Percentiles rank a stretch among this genome's conserved stretches.
Evolutionary conservation across 2,113 vertebrate species (phyloP).

Genomic region (Illadopsis cleaveri): DNA sequence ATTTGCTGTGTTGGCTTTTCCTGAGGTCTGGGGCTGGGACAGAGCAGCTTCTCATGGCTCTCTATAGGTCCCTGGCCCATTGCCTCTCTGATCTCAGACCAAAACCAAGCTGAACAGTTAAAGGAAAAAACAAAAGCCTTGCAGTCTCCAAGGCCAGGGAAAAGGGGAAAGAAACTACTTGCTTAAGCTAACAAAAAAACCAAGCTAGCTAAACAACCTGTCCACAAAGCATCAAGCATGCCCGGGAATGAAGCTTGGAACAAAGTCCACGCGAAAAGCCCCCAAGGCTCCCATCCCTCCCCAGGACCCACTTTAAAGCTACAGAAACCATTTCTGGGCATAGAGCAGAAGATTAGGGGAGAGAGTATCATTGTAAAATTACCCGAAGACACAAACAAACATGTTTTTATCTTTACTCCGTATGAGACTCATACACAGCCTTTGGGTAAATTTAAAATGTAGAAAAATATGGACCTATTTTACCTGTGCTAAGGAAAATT

Average conservation of each 20-base stretch:
- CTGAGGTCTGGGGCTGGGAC: neutral
- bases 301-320: neutral
- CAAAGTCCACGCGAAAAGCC: neutral
- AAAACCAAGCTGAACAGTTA: neutral
- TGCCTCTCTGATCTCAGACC: neutral
- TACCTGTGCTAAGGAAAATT: neutral
- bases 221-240: too few relatives aligned
- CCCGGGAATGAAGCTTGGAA: neutral
- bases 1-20: neutral
- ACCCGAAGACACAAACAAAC: neutral
- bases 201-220: neutral
- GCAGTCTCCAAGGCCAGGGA: neutral
- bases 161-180: neutral
- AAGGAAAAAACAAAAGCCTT: neutral
- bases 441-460: neutral
- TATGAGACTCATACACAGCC: neutral
- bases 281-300: neutral
- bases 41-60: neutral
- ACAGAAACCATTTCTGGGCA: neutral
- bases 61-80: accelerated
- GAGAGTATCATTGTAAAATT: neutral
- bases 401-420: neutral
- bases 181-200: neutral
- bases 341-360: neutral
- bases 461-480: neutral